phyloP scores from a whole-genome alignment of 2,888 invertebrate species.

The Papilio elwesi region DNA sequence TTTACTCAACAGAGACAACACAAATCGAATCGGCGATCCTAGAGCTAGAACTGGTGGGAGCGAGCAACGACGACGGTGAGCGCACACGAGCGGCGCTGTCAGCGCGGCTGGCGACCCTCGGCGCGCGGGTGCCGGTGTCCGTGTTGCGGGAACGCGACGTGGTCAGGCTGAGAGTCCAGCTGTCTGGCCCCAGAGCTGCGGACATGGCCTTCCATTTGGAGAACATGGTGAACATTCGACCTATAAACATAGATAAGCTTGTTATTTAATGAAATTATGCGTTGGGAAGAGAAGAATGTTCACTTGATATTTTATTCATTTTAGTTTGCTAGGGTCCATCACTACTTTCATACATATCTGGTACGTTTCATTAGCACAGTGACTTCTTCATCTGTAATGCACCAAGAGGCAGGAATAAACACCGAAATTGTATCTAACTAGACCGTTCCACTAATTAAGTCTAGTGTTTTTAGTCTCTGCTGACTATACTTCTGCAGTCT shows the following conservation, averaged over 20 bases:
- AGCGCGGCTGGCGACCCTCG: conserved; percentile 59
- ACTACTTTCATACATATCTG: too few species aligned
- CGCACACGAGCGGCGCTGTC: conserved; percentile 77
- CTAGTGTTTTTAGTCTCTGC: too few species aligned
- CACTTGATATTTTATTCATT: too few species aligned
- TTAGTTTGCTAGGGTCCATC: too few species aligned
- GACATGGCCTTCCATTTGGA: conserved; percentile 92
- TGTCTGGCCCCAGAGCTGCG: conserved; percentile 89
- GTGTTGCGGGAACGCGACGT: conserved; percentile 72
- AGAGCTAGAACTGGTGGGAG: conserved; percentile 88
- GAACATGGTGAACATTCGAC: conserved; percentile 85
- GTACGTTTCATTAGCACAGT: too few species aligned
- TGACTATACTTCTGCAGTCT: too few species aligned
- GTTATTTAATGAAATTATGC: too few species aligned
- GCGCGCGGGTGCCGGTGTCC: conserved; percentile 66
- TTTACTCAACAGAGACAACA: conserved; percentile 82
- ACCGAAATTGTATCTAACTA: too few species aligned
- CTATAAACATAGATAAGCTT: background rate
- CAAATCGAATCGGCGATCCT: conserved; percentile 90
- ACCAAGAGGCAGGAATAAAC: too few species aligned
- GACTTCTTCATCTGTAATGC: too few species aligned
- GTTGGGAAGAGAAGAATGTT: too few species aligned
- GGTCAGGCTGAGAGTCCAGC: conserved; percentile 84
- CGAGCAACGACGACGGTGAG: conserved; percentile 79
- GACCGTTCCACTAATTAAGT: too few species aligned